Base-by-base conservation (phyloP, 2,888 invertebrate genomes). In the Cantharis lateralis region DNA sequence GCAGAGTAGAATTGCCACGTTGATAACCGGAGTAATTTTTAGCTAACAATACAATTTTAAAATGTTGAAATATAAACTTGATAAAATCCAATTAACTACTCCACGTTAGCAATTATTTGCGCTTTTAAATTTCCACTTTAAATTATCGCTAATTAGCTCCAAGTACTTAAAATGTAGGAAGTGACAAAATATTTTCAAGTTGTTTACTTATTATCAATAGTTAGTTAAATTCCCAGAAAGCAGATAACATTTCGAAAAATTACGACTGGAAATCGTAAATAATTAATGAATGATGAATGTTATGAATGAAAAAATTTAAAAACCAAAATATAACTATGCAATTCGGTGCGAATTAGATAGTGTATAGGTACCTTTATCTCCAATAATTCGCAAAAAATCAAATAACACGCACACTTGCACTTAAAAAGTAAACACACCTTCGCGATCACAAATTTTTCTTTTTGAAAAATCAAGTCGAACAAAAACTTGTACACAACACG, bases 401-500 rank as follows among this genome's bases (percentile, higher is more conserved):
- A 48, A 48, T 48, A n/a, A n/a, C n/a, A 48, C 48, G 48, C 48
- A 7, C 48, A 48, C 48, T n/a, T 48, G 48, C 48, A 48, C 48
- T 48, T 1, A 9, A n/a, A 48, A n/a, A 48, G 48, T 48, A 20
- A 64, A n/a, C 64, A 20, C 64, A 66, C 24, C 20, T 66, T 66
- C 20, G 18, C 16, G 64, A 13, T 28, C 64, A 66, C 64, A 20
- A 66, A 63, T 18, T 18, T 20, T 66, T 20, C 18, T 18, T 66
- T 15, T 66, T 66, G 24, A 66, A 66, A 66, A 20, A 20, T 20
- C 16, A 63, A 66, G 24, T 70, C 16, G 18, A 68, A 61, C 26
- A 64, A 70, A 68, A 71, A 24, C 73, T 48, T 73, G 70, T 70
- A 28, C 32, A 76, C 76, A 70, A 79, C 72, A 76, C 83, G 80